phyloP scores from a whole-genome alignment of 2,888 invertebrate species.

The Hoplodrina ambigua region DNA sequence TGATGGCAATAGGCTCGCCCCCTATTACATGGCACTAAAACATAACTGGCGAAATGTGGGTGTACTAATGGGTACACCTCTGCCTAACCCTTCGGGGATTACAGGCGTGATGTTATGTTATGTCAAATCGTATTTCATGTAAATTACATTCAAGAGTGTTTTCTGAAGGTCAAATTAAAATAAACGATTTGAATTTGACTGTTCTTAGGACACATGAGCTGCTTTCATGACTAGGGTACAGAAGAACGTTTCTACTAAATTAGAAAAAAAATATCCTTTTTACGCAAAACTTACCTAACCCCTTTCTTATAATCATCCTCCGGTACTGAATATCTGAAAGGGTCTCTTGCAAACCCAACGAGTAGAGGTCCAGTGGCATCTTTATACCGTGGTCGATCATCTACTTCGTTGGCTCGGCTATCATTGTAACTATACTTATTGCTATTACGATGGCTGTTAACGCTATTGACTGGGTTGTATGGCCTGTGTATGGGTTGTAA shows the following conservation, averaged over 20 bases:
- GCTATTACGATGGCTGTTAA: slow-evolving; percentile 61
- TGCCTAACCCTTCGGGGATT: too few relatives aligned
- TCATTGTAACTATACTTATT: slow-evolving; percentile 63
- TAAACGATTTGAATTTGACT: neutral
- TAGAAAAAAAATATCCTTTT: neutral
- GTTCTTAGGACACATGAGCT: too few relatives aligned
- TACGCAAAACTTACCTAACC: slow-evolving; percentile 75
- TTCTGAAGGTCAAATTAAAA: too few relatives aligned
- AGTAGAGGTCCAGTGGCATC: slow-evolving; percentile 71
- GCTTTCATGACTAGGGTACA: neutral
- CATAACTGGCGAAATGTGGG: too few relatives aligned
- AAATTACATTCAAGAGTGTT: too few relatives aligned
- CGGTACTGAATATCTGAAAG: slow-evolving; percentile 83
- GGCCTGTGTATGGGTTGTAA: slow-evolving; percentile 71
- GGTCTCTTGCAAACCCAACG: slow-evolving; percentile 84
- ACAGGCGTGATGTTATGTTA: too few relatives aligned
- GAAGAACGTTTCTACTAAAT: neutral
- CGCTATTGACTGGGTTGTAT: slow-evolving; percentile 67
- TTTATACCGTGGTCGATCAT: slow-evolving; percentile 58
- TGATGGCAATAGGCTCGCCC: too few relatives aligned
- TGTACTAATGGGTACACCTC: too few relatives aligned
- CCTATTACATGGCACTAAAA: too few relatives aligned
- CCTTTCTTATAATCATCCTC: slow-evolving; percentile 82
- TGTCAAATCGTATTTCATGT: too few relatives aligned
- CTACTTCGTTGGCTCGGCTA: slow-evolving; percentile 74